Evolutionary conservation across 2,888 invertebrate genomes (phyloP).

Genomic region (Clanis bilineata): DNA sequence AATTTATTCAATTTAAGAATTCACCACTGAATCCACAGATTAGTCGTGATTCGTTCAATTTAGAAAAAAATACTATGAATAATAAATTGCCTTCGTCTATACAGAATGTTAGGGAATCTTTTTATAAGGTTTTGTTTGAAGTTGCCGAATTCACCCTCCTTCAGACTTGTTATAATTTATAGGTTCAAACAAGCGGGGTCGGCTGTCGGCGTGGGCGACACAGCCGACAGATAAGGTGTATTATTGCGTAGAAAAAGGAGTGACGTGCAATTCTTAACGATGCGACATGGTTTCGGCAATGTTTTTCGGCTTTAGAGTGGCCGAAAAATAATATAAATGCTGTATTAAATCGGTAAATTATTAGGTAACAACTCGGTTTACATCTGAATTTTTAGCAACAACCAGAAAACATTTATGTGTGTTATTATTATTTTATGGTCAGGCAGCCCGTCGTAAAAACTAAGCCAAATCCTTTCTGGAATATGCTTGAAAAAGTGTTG

Average conservation of each 20-base stretch:
- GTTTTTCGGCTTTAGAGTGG: not conserved
- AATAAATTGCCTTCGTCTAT: not conserved
- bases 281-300: not conserved
- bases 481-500: too few species aligned
- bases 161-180: constrained; percentile 3
- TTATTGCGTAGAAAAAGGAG: not conserved
- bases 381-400: too few species aligned
- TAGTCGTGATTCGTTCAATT: not conserved
- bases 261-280: not conserved
- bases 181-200: not conserved
- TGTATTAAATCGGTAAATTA: too few species aligned
- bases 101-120: not conserved
- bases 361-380: too few species aligned
- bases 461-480: too few species aligned
- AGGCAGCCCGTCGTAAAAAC: too few species aligned
- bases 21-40: too few species aligned
- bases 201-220: not conserved
- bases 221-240: constrained; percentile 1
- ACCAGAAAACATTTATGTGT: too few species aligned
- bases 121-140: constrained; percentile 6
- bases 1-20: too few species aligned
- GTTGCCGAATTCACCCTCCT: not conserved
- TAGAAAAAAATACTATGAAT: not conserved
- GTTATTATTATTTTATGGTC: too few species aligned
- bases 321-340: not conserved